Percentiles rank a stretch among this genome's conserved stretches.
These are phyloP conservation scores for Tholera decimalis DNA, from an alignment of 2,888 invertebrate species.

Conservation along the genomic window DNA sequence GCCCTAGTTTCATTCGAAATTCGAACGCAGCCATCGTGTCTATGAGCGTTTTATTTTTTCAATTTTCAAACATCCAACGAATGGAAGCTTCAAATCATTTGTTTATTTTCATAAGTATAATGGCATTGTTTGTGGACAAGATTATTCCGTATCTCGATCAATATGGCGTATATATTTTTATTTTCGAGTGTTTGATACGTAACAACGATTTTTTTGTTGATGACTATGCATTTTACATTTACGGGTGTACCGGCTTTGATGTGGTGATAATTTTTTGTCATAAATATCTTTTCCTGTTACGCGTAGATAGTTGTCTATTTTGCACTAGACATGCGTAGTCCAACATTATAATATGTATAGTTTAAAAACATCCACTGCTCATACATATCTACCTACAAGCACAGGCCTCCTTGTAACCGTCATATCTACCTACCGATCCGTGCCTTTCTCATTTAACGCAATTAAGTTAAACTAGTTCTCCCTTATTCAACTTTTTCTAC, in stretches of 20 bases:
- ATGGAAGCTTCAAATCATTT: constrained; percentile 77
- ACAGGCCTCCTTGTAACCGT: too few relatives aligned
- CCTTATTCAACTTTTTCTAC: background rate
- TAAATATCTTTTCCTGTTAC: constrained; percentile 46
- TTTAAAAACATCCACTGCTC: background rate
- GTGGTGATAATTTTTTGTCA: constrained; percentile 66
- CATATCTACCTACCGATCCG: too few relatives aligned
- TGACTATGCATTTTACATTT: constrained; percentile 79
- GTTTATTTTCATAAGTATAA: constrained; percentile 86
- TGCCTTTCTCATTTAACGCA: too few relatives aligned
- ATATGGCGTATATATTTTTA: constrained; percentile 74
- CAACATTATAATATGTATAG: too few relatives aligned
- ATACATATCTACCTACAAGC: background rate
- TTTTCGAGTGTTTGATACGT: constrained; percentile 78
- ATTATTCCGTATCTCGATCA: constrained; percentile 83
- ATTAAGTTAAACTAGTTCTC: background rate
- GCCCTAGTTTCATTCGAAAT: constrained; percentile 82
- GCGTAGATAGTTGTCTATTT: constrained; percentile 24
- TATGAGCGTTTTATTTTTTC: constrained; percentile 80
- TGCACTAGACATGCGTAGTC: constrained; percentile 11
- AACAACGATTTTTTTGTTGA: constrained; percentile 74
- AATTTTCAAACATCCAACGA: constrained; percentile 77
- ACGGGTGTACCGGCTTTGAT: constrained; percentile 63
- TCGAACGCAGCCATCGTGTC: constrained; percentile 82
- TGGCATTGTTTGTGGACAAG: constrained; percentile 89